phyloP scores from a whole-genome alignment of 2,113 vertebrate genomes.

The Megatriorchis doriae region DNA sequence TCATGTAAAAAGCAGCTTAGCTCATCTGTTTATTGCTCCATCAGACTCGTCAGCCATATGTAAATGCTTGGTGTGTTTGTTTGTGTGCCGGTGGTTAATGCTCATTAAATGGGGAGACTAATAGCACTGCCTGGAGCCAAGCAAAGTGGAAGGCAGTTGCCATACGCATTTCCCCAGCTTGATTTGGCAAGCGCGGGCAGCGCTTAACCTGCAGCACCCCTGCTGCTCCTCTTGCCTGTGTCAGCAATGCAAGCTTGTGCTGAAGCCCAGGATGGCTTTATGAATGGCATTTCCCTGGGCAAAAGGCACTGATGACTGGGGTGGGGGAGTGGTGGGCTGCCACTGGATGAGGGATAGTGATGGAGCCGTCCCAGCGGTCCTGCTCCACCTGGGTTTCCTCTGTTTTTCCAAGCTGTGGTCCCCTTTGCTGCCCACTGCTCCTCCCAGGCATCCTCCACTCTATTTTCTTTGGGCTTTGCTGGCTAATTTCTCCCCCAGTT shows the following conservation, averaged over 20 bases:
- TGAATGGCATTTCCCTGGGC: background rate
- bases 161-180: background rate
- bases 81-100: background rate
- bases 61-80: background rate
- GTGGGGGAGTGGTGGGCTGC: background rate
- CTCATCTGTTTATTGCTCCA: background rate
- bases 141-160: background rate
- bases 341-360: accelerated
- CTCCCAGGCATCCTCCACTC: background rate
- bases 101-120: constrained; percentile 14
- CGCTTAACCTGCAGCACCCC: background rate
- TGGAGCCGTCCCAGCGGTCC: accelerated
- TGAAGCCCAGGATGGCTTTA: accelerated
- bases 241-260: background rate
- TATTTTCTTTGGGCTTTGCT: background rate
- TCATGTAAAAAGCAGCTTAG: background rate
- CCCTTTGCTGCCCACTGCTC: accelerated
- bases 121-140: constrained; percentile 10
- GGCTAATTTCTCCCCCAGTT: background rate
- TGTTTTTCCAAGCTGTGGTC: background rate
- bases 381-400: accelerated
- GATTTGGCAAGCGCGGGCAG: background rate
- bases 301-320: accelerated
- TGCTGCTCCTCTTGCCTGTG: background rate
- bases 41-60: background rate